Conservation (phyloP, 2,888 invertebrate genomes). For the Tillus elongatus region DNA sequence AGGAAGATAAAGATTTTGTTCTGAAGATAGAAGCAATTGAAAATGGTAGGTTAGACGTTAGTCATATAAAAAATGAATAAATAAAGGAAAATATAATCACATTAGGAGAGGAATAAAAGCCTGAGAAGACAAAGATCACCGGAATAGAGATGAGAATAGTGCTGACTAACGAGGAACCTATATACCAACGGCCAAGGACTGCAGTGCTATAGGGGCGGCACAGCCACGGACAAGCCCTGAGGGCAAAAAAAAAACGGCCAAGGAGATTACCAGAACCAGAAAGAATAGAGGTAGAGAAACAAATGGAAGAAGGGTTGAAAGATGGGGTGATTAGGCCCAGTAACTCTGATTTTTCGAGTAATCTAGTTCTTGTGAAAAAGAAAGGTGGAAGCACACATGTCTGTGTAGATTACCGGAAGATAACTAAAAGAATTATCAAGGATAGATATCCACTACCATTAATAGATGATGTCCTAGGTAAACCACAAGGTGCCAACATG, state of each 20-base stretch:
- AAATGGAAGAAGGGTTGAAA: constrained; percentile 7
- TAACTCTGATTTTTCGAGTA: constrained; percentile 11
- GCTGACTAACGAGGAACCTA: constrained; percentile 17
- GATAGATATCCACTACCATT: constrained; percentile 8
- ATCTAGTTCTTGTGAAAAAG: constrained; percentile 6
- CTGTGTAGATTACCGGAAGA: no score
- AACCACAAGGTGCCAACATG: constrained; percentile 23
- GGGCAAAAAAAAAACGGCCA: no score
- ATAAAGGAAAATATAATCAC: neutral
- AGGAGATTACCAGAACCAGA: constrained; percentile 9
- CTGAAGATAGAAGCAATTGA: no score
- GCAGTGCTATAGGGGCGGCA: no score
- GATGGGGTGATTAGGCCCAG: constrained; percentile 8
- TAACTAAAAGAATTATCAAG: constrained; percentile 13
- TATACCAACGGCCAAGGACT: constrained; percentile 15
- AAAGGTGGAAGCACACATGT: constrained; percentile 7
- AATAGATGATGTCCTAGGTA: constrained; percentile 18
- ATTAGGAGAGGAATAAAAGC: constrained; percentile 9
- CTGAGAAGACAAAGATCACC: constrained; percentile 9
- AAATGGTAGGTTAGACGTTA: neutral
- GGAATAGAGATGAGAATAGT: constrained; percentile 15
- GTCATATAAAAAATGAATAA: constrained; percentile 3
- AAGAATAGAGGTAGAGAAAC: constrained; percentile 5
- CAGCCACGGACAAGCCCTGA: no score
- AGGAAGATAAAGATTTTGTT: no score